Conservation (phyloP, 2,113 vertebrate species). For the Hirundichthys speculiger region DNA sequence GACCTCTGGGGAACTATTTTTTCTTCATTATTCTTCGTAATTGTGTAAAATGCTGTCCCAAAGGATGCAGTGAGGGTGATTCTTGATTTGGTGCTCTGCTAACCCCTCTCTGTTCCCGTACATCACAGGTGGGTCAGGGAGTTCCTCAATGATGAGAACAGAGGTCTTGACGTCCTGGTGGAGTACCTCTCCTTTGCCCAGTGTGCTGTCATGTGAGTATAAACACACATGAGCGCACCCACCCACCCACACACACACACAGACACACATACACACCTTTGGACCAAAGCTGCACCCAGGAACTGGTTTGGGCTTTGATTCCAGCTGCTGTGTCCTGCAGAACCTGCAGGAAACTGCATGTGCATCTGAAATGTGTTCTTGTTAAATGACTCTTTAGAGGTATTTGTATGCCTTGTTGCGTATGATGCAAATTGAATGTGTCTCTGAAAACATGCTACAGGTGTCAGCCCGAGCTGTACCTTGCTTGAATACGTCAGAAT, state of each 20-base stretch:
- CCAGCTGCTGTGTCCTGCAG: conserved; percentile 42
- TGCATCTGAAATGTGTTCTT: conserved; percentile 48
- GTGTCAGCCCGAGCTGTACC: conserved; percentile 37
- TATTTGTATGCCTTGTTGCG: conserved; percentile 49
- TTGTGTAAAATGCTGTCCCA: too few relatives aligned
- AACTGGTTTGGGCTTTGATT: conserved; percentile 43
- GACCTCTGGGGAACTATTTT: too few relatives aligned
- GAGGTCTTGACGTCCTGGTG: conserved; percentile 94
- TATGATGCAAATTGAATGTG: conserved; percentile 49
- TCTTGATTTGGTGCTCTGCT: conserved; percentile 33
- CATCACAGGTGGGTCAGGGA: conserved; percentile 93
- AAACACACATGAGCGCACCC: conserved; percentile 10
- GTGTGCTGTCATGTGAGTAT: conserved; percentile 94
- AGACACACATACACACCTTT: conserved; percentile 3
- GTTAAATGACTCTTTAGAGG: conserved; percentile 36
- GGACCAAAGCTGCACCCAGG: conserved; percentile 31
- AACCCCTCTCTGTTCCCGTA: conserved; percentile 43
- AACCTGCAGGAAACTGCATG: conserved; percentile 49
- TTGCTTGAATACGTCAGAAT: conserved; percentile 37
- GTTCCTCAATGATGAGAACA: conserved; percentile 97
- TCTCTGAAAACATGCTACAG: conserved; percentile 38
- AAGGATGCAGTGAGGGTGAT: conserved; percentile 20
- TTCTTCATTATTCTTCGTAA: too few relatives aligned
- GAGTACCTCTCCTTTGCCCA: conserved; percentile 97
- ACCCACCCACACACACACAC: conserved; percentile 11